These are phyloP conservation scores for Chelonia mydas DNA, from an alignment of 2,797 vertebrate genomes.

Conservation along the genomic window DNA sequence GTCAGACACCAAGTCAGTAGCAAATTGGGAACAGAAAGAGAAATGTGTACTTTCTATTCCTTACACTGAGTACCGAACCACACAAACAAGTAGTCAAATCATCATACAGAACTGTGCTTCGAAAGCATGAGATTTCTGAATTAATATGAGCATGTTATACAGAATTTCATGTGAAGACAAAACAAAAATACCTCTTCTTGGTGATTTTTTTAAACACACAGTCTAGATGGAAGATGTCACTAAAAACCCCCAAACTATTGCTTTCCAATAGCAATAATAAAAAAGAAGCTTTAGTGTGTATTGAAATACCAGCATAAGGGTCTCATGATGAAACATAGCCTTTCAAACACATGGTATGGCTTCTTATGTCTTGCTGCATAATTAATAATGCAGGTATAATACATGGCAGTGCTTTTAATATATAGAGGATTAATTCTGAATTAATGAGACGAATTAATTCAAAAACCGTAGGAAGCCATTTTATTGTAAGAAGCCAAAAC, in stretches of 20 bases:
- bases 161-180: background rate
- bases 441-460: constrained; percentile 32
- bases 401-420: constrained; percentile 25
- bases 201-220: background rate
- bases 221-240: background rate
- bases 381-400: constrained; percentile 24
- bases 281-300: background rate
- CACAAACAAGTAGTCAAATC: constrained; percentile 17
- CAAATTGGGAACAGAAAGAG: background rate
- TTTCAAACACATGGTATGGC: background rate
- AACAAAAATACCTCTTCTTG: background rate
- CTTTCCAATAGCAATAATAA: background rate
- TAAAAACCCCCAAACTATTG: background rate
- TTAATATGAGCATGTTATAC: constrained; percentile 20
- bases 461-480: constrained; percentile 16
- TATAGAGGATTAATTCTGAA: constrained; percentile 5
- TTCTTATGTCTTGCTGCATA: background rate
- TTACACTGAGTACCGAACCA: constrained; percentile 4
- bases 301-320: background rate
- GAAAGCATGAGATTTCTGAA: background rate
- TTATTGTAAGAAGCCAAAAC: constrained; percentile 20
- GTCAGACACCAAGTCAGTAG: background rate
- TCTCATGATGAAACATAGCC: background rate
- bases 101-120: background rate
- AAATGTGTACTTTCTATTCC: background rate